Evolutionary conservation across 2,797 vertebrate species (phyloP).

Genomic region (Pampus argenteus): DNA sequence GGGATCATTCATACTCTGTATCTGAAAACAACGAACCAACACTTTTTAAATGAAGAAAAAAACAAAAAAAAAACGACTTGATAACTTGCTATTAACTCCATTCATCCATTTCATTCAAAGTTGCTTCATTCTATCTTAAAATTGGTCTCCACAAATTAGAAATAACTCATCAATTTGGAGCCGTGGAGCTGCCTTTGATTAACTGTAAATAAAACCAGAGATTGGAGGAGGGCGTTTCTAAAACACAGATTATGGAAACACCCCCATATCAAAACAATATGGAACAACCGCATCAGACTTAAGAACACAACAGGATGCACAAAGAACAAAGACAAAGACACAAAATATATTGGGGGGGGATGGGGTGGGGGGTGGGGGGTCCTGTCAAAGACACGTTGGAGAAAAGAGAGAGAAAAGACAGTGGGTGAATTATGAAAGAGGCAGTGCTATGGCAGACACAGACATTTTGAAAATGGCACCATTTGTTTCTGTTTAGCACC

Average conservation of each 20-base stretch:
- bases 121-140: conserved; percentile 25
- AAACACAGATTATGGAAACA: conserved; percentile 54
- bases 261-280: too few relatives aligned
- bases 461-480: conserved; percentile 81
- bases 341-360: conserved; percentile 44
- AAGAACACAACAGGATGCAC: conserved; percentile 67
- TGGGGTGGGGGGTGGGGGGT: conserved; percentile 2
- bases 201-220: conserved; percentile 59
- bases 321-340: conserved; percentile 71
- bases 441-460: conserved; percentile 81
- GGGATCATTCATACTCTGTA: conserved; percentile 8
- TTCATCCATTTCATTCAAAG: conserved; percentile 46
- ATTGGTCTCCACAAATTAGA: conserved; percentile 11
- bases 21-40: conserved; percentile 17
- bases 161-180: conserved; percentile 43
- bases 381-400: conserved; percentile 63
- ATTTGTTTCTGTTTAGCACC: conserved; percentile 87
- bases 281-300: conserved; percentile 37
- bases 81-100: conserved; percentile 14
- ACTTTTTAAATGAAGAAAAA: conserved; percentile 15
- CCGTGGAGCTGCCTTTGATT: conserved; percentile 26
- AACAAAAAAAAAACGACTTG: conserved; percentile 1
- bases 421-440: conserved; percentile 75
- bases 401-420: conserved; percentile 55
- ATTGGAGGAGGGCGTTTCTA: conserved; percentile 64